Evolutionary conservation across 2,113 vertebrate species (phyloP).

Genomic region (Hassar affinis): DNA sequence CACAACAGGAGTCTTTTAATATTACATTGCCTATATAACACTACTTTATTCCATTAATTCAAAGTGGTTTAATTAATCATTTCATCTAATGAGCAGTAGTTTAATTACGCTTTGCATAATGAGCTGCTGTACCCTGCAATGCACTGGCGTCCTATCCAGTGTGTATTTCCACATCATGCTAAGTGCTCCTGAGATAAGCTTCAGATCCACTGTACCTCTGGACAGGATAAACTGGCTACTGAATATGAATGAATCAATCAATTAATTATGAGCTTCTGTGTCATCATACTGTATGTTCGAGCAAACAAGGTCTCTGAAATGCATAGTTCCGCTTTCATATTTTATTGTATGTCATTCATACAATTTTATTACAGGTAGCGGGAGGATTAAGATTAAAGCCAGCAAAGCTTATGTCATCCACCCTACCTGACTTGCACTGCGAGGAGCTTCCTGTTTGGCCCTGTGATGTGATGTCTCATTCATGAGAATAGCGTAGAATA

Average conservation of each 20-base stretch:
- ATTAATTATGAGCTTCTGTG: neutral
- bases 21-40: neutral
- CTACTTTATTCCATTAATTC: neutral
- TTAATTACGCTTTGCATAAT: conserved; percentile 22
- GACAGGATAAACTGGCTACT: neutral
- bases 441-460: neutral
- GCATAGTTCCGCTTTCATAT: neutral
- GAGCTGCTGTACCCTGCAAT: neutral
- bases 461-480: neutral
- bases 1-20: neutral
- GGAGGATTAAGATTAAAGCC: neutral
- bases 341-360: neutral
- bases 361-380: neutral
- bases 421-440: neutral
- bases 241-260: neutral
- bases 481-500: neutral
- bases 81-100: conserved; percentile 5
- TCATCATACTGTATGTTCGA: conserved; percentile 11
- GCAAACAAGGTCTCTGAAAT: neutral
- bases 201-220: neutral
- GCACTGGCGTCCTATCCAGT: neutral
- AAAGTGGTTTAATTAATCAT: neutral
- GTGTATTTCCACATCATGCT: neutral
- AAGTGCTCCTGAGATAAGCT: neutral
- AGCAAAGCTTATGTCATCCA: neutral